phyloP scores from a whole-genome alignment of 53 echinoderm and acorn worm species.

The Apostichopus leukothele region DNA sequence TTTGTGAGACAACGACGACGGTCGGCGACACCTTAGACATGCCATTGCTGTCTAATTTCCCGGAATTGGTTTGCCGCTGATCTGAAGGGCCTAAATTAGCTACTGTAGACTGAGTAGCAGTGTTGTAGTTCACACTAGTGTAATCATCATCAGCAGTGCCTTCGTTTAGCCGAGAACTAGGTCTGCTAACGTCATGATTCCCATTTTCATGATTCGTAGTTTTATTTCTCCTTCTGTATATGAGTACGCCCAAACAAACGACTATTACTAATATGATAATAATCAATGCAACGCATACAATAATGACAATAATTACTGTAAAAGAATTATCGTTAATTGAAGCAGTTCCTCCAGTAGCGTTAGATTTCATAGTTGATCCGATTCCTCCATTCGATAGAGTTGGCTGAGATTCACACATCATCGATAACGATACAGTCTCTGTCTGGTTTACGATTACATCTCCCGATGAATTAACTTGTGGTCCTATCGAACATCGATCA shows the following conservation, averaged over 20 bases:
- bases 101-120: background rate
- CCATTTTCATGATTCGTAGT: too few species aligned
- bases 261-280: too few species aligned
- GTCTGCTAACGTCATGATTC: background rate
- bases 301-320: too few species aligned
- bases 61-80: too few species aligned
- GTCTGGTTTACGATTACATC: background rate
- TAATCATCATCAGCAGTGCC: background rate
- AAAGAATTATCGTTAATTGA: too few species aligned
- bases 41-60: too few species aligned
- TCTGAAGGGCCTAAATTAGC: too few species aligned
- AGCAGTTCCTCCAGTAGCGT: background rate
- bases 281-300: too few species aligned
- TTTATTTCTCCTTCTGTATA: too few species aligned
- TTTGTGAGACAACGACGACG: background rate
- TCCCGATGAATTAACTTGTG: background rate
- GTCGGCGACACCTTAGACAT: too few species aligned
- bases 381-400: background rate
- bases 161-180: too few species aligned
- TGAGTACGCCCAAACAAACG: too few species aligned
- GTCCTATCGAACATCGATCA: conserved; percentile 3
- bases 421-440: background rate
- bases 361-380: background rate
- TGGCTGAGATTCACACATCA: background rate
- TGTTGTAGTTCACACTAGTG: background rate